Evolutionary conservation across 1,140 invertebrate genomes (phyloP), one percentile per base, ranked within the genome.

Genomic region (Micrasema minimum): DNA sequence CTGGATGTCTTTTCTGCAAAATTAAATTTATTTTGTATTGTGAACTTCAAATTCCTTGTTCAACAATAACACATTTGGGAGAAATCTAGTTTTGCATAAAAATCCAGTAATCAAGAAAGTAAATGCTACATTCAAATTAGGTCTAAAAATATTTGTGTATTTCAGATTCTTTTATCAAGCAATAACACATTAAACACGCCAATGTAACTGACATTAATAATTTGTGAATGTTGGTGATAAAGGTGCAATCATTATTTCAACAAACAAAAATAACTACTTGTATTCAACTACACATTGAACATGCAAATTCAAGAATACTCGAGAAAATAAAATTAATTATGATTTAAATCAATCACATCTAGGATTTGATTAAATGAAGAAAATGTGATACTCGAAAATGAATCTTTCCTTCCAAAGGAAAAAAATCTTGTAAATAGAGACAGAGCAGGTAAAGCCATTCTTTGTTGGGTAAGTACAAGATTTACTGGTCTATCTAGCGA

Each of bases 81-180:
- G 20, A 22, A 23, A 16, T 53, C 50, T 26, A 26, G 11, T 12
- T 9, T 59, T 57, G 31, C 14, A n/a, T n/a, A 57, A 59, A 59
- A 20, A 59, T 41, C 14, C 9, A 23, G 14, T 22, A 16, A 35
- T 22, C 16, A 20, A 11, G 10, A 9, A 31, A 31, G 26, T 23
- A 9, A 62, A 48, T 64, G 23, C 59, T 64, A 64, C 59, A 64
- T 64, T 26, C 59, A 46, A 41, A 64, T 64, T 46, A 64, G 59
- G 59, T 48, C n/a, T n/a, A 18, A n/a, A 37, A 26, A 22, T 22
- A 41, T 59, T 38, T 51, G 11, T 59, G 14, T 41, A 53, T 59
- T 59, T 5, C 7, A 55, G n/a, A 35, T 35, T 12, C 14, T 55
- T 31, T 22, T 22, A 51, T 16, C 1, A 20, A 48, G 20, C 18